A percentile compares a stretch with the other conserved stretches of the same genome.
These are phyloP conservation scores for Bombus picipes DNA, from an alignment of 1,140 invertebrate genomes.

Conservation along the genomic window DNA sequence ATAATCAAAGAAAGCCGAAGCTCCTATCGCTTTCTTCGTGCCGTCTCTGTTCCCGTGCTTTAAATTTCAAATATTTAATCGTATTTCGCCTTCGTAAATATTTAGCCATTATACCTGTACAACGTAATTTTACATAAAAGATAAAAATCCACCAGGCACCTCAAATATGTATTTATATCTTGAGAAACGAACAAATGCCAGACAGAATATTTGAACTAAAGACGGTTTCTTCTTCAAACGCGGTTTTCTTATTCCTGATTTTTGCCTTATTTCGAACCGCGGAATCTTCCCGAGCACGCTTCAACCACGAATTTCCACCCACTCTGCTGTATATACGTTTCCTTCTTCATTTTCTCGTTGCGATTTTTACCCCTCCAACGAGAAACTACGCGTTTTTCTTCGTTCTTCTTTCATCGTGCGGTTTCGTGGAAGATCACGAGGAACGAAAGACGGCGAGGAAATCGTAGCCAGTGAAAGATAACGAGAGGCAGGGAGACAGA, in stretches of 20 bases:
- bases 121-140: too few species aligned
- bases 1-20: too few species aligned
- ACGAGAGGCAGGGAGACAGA: background rate
- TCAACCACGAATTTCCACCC: background rate
- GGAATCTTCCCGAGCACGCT: background rate
- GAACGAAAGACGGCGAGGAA: background rate
- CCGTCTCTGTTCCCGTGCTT: too few species aligned
- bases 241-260: background rate
- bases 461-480: background rate
- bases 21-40: too few species aligned
- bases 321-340: background rate
- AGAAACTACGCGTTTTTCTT: background rate
- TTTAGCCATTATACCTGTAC: too few species aligned
- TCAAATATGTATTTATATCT: too few species aligned
- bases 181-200: too few species aligned
- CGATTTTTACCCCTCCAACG: background rate
- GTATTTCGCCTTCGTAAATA: too few species aligned
- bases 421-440: background rate
- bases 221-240: too few species aligned
- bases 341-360: background rate
- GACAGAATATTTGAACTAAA: too few species aligned
- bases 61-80: too few species aligned
- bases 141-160: too few species aligned
- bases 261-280: background rate
- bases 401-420: background rate